phyloP scores from a whole-genome alignment of 2,888 invertebrate species.

The Phyllotreta striolata region DNA sequence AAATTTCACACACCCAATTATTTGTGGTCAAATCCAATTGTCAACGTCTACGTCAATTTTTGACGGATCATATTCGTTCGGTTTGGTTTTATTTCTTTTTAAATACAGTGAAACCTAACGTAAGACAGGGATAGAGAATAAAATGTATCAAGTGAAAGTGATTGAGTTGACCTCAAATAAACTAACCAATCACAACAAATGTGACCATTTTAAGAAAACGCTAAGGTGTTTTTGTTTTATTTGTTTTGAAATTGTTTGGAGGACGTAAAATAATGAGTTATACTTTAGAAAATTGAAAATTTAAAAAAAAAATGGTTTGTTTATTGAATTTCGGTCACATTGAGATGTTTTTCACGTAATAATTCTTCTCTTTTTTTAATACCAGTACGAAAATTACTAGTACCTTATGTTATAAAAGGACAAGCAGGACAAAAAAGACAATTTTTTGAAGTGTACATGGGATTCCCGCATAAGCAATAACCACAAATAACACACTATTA shows the following conservation, averaged over 20 bases:
- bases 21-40: conserved; percentile 33
- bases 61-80: conserved; percentile 9
- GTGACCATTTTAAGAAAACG: conserved; percentile 46
- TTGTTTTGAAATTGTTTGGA: background rate
- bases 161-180: conserved; percentile 10
- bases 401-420: no score
- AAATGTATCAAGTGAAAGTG: conserved; percentile 10
- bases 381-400: no score
- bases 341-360: no score
- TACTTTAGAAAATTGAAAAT: no score
- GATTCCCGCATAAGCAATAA: no score
- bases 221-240: background rate
- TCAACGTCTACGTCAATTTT: conserved; percentile 29
- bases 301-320: no score
- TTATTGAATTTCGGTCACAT: no score
- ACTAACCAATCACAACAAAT: conserved; percentile 42
- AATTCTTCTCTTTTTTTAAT: no score
- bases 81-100: conserved; percentile 17
- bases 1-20: conserved; percentile 46
- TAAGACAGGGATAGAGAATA: conserved; percentile 21
- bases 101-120: background rate
- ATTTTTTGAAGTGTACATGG: no score
- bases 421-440: no score
- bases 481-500: no score
- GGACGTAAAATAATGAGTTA: conserved; percentile 2